phyloP scores from a whole-genome alignment of 2,888 invertebrate species.

The Eulithis prunata region DNA sequence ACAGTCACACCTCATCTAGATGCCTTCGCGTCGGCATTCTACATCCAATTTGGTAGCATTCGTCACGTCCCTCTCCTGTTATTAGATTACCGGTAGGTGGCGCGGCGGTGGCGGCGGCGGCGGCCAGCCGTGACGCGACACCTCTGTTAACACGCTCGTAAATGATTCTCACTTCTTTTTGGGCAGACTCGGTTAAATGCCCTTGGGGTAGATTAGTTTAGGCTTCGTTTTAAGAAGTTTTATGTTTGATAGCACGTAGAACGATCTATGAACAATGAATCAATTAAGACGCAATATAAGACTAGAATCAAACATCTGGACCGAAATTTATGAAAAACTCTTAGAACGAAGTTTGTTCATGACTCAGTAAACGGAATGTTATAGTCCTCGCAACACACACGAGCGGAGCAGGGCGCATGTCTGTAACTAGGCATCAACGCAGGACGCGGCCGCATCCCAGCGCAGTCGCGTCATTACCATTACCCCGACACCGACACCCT shows the following conservation, averaged over 20 bases:
- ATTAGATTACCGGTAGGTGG: conserved; percentile 22
- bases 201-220: not conserved
- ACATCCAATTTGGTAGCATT: conserved; percentile 28
- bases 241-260: not conserved
- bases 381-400: not conserved
- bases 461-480: conserved; percentile 15
- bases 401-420: not conserved
- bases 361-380: too few species aligned
- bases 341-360: too few species aligned
- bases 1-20: conserved; percentile 20
- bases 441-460: not conserved
- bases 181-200: conserved; percentile 8
- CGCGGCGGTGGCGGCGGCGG: not conserved
- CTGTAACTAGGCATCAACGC: conserved; percentile 3
- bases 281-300: not conserved
- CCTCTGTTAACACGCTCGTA: conserved; percentile 20
- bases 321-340: too few species aligned
- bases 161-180: conserved; percentile 15
- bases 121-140: conserved; percentile 14
- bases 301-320: too few species aligned
- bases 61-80: conserved; percentile 27
- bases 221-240: not conserved
- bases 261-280: not conserved
- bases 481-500: conserved; percentile 33
- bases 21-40: conserved; percentile 14